These are phyloP conservation scores for Heptranchias perlo DNA, from an alignment of 2,113 vertebrate genomes.

Conservation along the genomic window DNA sequence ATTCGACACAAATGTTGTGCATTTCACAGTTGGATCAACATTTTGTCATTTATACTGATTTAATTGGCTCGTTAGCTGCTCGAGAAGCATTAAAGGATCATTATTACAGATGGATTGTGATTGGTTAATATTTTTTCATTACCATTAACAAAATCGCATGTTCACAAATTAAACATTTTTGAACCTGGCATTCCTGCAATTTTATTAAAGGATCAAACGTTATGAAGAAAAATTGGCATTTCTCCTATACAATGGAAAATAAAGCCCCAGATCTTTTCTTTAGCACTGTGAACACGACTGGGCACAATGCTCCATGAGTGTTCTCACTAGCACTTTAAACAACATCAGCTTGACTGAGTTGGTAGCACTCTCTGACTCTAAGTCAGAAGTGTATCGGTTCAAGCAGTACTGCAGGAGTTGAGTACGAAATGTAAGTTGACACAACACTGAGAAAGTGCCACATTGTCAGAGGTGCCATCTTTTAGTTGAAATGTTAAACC, in stretches of 20 bases:
- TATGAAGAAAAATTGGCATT: background rate
- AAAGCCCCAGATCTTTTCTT: background rate
- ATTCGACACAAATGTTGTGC: background rate
- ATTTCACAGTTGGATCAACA: conserved; percentile 29
- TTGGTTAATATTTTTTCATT: background rate
- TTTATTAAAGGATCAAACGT: background rate
- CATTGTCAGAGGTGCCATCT: background rate
- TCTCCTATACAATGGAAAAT: background rate
- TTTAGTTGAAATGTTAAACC: background rate
- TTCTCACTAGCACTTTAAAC: background rate
- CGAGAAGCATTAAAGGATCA: background rate
- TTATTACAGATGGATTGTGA: conserved; percentile 1
- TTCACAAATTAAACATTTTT: background rate
- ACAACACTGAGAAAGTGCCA: background rate
- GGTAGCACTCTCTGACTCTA: background rate
- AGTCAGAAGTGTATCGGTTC: background rate
- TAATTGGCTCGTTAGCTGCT: conserved; percentile 13
- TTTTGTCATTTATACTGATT: conserved; percentile 23
- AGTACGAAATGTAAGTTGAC: background rate
- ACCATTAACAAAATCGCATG: background rate
- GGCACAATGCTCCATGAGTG: background rate
- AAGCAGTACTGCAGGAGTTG: background rate
- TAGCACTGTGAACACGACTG: background rate
- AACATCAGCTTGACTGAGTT: background rate
- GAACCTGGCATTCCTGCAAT: background rate